Evolutionary conservation across 2,888 invertebrate species (phyloP).

Genomic region (Plagodis dolabraria): DNA sequence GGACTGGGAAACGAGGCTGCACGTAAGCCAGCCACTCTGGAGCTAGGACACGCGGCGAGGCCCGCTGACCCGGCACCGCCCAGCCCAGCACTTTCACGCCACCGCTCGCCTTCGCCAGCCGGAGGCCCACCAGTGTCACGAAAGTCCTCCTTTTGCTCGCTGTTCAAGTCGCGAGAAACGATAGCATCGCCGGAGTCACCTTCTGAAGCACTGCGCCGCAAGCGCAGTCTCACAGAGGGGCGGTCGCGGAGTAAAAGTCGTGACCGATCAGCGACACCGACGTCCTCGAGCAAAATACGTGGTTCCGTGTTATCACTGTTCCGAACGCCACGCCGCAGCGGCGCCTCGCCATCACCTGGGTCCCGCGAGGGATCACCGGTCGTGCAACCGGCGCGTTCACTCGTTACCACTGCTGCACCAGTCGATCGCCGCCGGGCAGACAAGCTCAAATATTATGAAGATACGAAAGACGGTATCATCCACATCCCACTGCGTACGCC

Average conservation of each 20-base stretch:
- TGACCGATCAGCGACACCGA: slow-evolving; percentile 85
- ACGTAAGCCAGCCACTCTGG: slow-evolving; percentile 86
- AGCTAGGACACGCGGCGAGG: slow-evolving; percentile 58
- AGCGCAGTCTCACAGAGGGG: slow-evolving; percentile 73
- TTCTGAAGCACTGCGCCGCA: slow-evolving; percentile 71
- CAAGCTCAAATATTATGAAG: slow-evolving; percentile 86
- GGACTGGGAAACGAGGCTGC: slow-evolving; percentile 46
- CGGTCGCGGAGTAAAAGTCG: slow-evolving; percentile 88
- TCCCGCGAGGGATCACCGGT: slow-evolving; percentile 68
- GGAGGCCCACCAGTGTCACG: slow-evolving; percentile 87
- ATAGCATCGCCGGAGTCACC: slow-evolving; percentile 87
- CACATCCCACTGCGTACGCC: slow-evolving; percentile 91
- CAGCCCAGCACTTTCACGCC: slow-evolving; percentile 40
- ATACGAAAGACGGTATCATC: slow-evolving; percentile 86
- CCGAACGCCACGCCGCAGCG: slow-evolving; percentile 80
- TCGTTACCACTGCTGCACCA: slow-evolving; percentile 37
- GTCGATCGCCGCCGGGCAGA: slow-evolving; percentile 51
- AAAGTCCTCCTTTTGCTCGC: slow-evolving; percentile 92
- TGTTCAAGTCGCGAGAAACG: slow-evolving; percentile 90
- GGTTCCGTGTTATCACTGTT: slow-evolving; percentile 88
- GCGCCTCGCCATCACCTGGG: slow-evolving; percentile 64
- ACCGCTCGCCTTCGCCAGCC: slow-evolving; percentile 87
- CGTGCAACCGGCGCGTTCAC: slow-evolving; percentile 51
- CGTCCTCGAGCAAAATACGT: slow-evolving; percentile 83
- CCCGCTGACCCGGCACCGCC: slow-evolving; percentile 27